A percentile compares a stretch with the other conserved stretches of the same genome.
Conservation (phyloP, 1,140 invertebrate genomes). For the Drosophila murphyi region DNA sequence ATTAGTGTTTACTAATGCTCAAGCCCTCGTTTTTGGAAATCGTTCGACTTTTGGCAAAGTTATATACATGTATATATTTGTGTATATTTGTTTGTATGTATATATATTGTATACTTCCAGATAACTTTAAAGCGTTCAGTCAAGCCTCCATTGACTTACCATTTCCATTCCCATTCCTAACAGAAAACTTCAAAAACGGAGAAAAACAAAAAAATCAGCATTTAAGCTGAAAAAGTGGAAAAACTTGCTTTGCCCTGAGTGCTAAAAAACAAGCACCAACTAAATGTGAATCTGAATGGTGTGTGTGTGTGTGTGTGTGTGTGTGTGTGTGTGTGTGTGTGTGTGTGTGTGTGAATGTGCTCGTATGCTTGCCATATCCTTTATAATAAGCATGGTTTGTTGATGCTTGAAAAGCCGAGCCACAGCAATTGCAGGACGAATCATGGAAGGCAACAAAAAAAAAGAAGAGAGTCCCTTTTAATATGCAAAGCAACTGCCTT, state of each 20-base stretch:
- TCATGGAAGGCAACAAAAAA: not conserved
- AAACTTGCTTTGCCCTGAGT: slow-evolving; percentile 63
- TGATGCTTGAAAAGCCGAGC: slow-evolving; percentile 68
- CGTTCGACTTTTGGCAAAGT: no score
- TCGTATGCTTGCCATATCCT: slow-evolving; percentile 56
- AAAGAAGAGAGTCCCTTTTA: slow-evolving; percentile 30
- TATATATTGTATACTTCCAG: no score
- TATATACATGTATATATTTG: no score
- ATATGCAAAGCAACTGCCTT: slow-evolving; percentile 63
- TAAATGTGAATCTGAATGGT: slow-evolving; percentile 52
- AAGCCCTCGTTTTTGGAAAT: no score
- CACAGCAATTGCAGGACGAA: slow-evolving; percentile 42
- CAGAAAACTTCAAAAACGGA: slow-evolving; percentile 11
- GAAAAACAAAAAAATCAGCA: slow-evolving; percentile 30
- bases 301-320: slow-evolving; percentile 19
- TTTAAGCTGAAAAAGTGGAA: slow-evolving; percentile 63
- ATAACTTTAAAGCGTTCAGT: not conserved
- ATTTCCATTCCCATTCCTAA: no score
- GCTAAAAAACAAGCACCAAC: slow-evolving; percentile 44
- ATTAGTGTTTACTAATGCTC: no score
- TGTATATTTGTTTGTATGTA: no score
- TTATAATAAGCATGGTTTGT: slow-evolving; percentile 62
- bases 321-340: slow-evolving; percentile 43
- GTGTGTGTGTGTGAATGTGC: slow-evolving; percentile 36
- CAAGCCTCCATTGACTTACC: no score